Evolutionary conservation across 2,113 vertebrate species (phyloP), one percentile per base, ranked within the genome.

Genomic region (Epinephelus cyanopodus): DNA sequence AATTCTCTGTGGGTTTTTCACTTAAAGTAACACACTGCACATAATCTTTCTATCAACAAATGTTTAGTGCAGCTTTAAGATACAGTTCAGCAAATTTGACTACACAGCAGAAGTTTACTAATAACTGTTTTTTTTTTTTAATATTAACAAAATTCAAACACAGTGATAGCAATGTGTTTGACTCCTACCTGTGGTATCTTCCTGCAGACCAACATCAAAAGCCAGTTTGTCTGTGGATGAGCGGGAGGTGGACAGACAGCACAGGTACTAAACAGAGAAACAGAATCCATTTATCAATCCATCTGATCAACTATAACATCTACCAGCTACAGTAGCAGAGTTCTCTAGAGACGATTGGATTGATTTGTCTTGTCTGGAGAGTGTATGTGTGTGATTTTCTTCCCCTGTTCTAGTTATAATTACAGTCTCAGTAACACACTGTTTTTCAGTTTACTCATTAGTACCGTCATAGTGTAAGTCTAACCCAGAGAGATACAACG

Each of bases 181-280:
- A 56, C 6, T 58, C 61, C 17, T 84, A 93, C 98, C 98, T 96
- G 97, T 98, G 5, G 96, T 98, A 70, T 98, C 96, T 82, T 98
- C 97, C 86, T 99, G 98, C 87, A 99, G 93, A 77, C 98, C 98
- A 21, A 99, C 98, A 77, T 99, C 98, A 90, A 99, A 99, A 23
- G 98, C 98, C 87, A 99, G 88, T 85, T 99, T 99, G 91, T 99
- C 98, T 53, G 97, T 99, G 74, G 98, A 99, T 1, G 98, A 99
- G 53, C 96, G 97, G 50, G 98, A 98, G 12, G 98, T 99, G 83
- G 97, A 97, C 48, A 99, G 94, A 88, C 98, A 99, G 93, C 97
- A 99, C 0, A 99, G 90, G 84, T 98, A 99, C 98, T 99, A 81
- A 29, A 92, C 89, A 88, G 87, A 82, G 52, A 91, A 54, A 85